Conservation (phyloP, 2,113 vertebrate species). For the Sardina pilchardus region DNA sequence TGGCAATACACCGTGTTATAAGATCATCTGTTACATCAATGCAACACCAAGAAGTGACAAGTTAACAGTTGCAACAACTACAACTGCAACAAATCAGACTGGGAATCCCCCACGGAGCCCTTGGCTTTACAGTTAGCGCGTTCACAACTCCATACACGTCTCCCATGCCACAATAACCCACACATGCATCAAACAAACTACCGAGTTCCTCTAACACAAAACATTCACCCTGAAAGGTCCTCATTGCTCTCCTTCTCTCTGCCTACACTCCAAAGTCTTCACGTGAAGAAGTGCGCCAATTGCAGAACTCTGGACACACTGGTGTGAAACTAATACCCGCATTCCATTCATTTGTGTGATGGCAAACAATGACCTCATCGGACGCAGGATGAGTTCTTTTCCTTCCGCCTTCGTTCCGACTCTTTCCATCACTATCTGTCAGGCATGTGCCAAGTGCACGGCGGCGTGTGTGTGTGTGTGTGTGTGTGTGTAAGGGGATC, state of each 20-base stretch:
- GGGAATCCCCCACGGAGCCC: neutral
- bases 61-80: neutral
- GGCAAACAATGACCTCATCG: constrained; percentile 34
- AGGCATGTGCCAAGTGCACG: constrained; percentile 68
- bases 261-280: neutral
- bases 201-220: neutral
- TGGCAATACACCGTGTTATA: neutral
- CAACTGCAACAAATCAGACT: neutral
- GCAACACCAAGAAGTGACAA: neutral
- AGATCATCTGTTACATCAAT: neutral
- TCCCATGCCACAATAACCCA: neutral
- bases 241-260: neutral
- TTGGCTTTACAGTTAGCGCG: neutral
- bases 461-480: constrained; percentile 41
- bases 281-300: neutral
- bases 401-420: neutral
- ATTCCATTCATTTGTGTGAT: constrained; percentile 20
- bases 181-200: constrained; percentile 1
- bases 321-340: constrained; percentile 14
- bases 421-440: constrained; percentile 45
- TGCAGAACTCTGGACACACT: constrained; percentile 23
- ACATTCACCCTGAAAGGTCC: neutral
- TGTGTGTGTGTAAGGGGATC: constrained; percentile 47
- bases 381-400: constrained; percentile 4
- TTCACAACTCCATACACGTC: neutral